Evolutionary conservation across 2,797 vertebrate genomes (phyloP).

Genomic region (Clarias pachynema): DNA sequence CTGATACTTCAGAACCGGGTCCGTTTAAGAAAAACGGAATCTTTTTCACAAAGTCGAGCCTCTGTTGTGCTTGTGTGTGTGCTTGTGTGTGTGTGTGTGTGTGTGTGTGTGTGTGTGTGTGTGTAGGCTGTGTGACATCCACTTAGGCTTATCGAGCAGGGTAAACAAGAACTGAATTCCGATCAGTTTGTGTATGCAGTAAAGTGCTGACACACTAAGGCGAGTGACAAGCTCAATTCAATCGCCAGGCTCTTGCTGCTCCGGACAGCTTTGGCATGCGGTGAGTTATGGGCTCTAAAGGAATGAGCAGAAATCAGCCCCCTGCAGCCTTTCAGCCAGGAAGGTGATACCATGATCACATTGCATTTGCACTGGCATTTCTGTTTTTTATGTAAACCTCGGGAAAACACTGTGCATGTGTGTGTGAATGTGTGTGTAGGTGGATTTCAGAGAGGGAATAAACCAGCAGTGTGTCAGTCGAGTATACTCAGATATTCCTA

Average conservation of each 20-base stretch:
- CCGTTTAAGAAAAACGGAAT: neutral
- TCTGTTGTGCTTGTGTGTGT: neutral
- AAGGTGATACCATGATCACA: slow-evolving; percentile 18
- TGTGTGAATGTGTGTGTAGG: neutral
- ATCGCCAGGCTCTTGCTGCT: slow-evolving; percentile 18
- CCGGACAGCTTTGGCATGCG: slow-evolving; percentile 28
- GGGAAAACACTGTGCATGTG: neutral
- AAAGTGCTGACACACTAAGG: slow-evolving; percentile 18
- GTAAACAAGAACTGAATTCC: slow-evolving; percentile 8
- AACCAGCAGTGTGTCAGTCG: neutral
- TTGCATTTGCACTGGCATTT: neutral
- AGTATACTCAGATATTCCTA: neutral
- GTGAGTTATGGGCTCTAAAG: slow-evolving; percentile 33
- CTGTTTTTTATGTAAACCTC: neutral
- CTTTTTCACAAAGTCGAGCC: neutral
- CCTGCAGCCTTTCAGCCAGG: neutral
- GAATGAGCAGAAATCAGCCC: slow-evolving; percentile 2
- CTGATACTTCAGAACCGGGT: slow-evolving; percentile 10
- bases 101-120: neutral
- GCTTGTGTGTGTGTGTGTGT: too few relatives aligned
- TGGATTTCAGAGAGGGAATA: neutral
- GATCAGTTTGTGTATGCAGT: slow-evolving; percentile 12
- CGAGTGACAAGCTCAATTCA: slow-evolving; percentile 33
- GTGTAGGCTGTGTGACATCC: neutral
- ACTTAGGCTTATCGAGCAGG: slow-evolving; percentile 2